Conservation (phyloP, 2,797 vertebrate genomes). For the Myotis vivesi region DNA sequence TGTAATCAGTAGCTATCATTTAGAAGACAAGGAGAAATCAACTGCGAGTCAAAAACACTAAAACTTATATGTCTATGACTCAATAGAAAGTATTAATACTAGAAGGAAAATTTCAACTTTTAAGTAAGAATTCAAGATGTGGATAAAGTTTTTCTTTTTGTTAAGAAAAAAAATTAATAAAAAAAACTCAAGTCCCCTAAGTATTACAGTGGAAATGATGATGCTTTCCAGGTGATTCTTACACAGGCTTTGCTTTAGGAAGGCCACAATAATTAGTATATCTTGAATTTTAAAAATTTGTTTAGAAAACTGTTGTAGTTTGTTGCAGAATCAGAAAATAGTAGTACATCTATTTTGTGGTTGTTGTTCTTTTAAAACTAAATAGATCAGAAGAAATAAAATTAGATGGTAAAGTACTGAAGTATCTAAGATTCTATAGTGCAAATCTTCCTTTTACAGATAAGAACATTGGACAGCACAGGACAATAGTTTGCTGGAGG, state of each 20-base stretch:
- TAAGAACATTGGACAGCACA: background rate
- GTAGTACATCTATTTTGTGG: background rate
- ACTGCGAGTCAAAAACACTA: background rate
- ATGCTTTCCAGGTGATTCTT: background rate
- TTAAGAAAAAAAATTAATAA: background rate
- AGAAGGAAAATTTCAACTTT: background rate
- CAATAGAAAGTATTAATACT: background rate
- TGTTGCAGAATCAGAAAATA: background rate
- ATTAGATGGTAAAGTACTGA: background rate
- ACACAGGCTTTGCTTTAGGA: background rate
- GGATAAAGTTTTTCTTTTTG: background rate
- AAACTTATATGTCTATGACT: background rate
- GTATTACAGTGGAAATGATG: background rate
- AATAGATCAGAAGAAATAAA: background rate
- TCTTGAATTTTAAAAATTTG: background rate
- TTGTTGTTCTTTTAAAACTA: background rate
- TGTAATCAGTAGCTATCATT: slow-evolving; percentile 59
- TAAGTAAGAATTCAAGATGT: background rate
- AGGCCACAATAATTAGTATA: background rate
- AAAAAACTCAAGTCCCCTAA: background rate
- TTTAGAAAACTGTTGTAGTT: background rate
- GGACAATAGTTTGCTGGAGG: background rate
- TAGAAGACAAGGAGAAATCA: slow-evolving; percentile 33
- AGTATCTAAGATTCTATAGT: background rate
- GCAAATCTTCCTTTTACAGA: background rate